Percentiles rank a stretch among this genome's conserved stretches.
Conservation (phyloP, 2,113 vertebrate genomes). For the Pogonocichla stellata region DNA sequence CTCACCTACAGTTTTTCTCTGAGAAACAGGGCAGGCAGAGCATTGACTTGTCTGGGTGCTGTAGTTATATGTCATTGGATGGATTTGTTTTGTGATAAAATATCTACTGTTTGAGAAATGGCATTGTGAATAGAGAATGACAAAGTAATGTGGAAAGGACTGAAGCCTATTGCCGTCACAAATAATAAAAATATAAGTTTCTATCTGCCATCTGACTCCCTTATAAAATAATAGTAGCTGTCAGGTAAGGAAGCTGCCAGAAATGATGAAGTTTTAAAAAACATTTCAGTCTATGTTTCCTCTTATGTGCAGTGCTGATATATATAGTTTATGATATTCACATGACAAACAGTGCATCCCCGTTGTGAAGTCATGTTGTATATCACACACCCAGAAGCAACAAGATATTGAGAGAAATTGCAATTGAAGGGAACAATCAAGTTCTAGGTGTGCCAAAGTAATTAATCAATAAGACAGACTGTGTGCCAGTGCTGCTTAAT, state of each 20-base stretch:
- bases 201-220: neutral
- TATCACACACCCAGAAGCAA: neutral
- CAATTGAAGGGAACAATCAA: neutral
- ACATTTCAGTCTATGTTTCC: neutral
- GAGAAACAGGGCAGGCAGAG: neutral
- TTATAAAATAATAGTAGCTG: conserved; percentile 33
- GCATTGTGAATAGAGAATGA: conserved; percentile 18
- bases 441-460: neutral
- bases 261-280: conserved; percentile 25
- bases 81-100: neutral
- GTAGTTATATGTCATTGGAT: neutral
- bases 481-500: neutral
- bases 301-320: neutral
- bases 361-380: neutral
- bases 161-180: neutral
- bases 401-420: neutral
- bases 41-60: neutral
- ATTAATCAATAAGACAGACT: conserved; percentile 15
- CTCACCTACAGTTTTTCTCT: neutral
- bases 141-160: conserved; percentile 23
- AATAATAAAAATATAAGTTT: conserved; percentile 36
- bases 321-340: neutral
- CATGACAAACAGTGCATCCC: neutral
- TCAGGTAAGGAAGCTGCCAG: neutral
- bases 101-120: neutral